A percentile compares a stretch with the other conserved stretches of the same genome.
Conservation (phyloP, 2,797 vertebrate genomes). For the Gallinago nigripennis region DNA sequence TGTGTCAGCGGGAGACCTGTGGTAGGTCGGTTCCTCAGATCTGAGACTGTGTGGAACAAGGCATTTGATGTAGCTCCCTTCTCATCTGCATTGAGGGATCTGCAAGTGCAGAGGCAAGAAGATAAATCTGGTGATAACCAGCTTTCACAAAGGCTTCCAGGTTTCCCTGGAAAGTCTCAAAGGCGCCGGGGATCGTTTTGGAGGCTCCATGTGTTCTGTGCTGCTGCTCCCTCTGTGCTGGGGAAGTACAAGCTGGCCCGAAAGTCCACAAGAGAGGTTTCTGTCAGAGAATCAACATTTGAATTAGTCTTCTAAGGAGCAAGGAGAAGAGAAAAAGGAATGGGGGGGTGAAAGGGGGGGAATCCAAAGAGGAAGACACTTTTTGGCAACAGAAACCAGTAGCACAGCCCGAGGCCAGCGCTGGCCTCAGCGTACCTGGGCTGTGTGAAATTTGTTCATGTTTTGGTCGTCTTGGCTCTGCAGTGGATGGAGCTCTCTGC, state of each 20-base stretch:
- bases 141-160: neutral
- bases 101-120: neutral
- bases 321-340: no score
- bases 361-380: no score
- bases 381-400: no score
- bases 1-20: rapidly evolving
- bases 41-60: neutral
- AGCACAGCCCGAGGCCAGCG: no score
- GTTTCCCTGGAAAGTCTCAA: neutral
- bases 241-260: rapidly evolving
- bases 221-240: neutral
- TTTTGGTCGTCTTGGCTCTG: neutral
- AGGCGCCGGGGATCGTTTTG: rapidly evolving
- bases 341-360: no score
- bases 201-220: neutral
- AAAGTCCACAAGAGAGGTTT: no score
- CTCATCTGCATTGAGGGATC: neutral
- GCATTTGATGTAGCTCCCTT: neutral
- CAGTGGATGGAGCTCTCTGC: neutral
- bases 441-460: rapidly evolving
- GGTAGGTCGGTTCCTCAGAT: neutral
- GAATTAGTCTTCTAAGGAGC: no score
- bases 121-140: neutral
- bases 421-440: rapidly evolving
- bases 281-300: no score